These are phyloP conservation scores for Ctenomys sociabilis DNA, from an alignment of 2,113 vertebrate species.

Conservation along the genomic window DNA sequence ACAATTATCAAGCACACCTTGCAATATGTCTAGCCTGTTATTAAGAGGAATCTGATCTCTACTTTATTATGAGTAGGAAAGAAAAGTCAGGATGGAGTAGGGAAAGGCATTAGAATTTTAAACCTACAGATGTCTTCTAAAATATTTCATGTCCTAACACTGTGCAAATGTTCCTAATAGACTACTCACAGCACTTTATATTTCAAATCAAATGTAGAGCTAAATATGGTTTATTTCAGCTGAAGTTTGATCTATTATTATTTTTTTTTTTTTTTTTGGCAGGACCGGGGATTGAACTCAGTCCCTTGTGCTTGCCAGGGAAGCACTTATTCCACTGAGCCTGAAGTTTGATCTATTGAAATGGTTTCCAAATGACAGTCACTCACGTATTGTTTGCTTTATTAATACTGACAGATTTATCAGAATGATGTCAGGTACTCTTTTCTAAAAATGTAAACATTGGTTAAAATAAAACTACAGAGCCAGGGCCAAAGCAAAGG, in stretches of 20 bases:
- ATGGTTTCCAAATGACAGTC: conserved; percentile 48
- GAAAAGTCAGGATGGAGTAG: neutral
- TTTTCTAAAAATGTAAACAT: conserved; percentile 60
- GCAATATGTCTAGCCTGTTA: neutral
- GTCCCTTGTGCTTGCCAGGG: too few species aligned
- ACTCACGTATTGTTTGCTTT: conserved; percentile 45
- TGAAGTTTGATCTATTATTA: neutral
- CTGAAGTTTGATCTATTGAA: neutral
- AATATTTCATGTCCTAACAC: conserved; percentile 12
- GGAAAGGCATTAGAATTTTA: conserved; percentile 39
- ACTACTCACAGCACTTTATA: neutral
- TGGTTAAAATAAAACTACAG: conserved; percentile 30
- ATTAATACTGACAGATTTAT: conserved; percentile 45
- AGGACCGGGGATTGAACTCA: too few species aligned
- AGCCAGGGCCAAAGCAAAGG: neutral
- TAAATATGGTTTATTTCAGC: conserved; percentile 58
- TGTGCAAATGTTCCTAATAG: conserved; percentile 29
- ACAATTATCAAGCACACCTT: conserved; percentile 26
- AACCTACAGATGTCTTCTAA: conserved; percentile 27
- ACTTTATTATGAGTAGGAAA: neutral
- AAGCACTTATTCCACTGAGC: too few species aligned
- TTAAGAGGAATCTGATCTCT: conserved; percentile 35
- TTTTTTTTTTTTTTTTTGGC: too few species aligned
- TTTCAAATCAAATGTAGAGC: conserved; percentile 25
- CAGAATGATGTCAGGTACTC: conserved; percentile 5